These are phyloP conservation scores for Drosophila orena DNA, from an alignment of 1,140 invertebrate species.

Conservation along the genomic window DNA sequence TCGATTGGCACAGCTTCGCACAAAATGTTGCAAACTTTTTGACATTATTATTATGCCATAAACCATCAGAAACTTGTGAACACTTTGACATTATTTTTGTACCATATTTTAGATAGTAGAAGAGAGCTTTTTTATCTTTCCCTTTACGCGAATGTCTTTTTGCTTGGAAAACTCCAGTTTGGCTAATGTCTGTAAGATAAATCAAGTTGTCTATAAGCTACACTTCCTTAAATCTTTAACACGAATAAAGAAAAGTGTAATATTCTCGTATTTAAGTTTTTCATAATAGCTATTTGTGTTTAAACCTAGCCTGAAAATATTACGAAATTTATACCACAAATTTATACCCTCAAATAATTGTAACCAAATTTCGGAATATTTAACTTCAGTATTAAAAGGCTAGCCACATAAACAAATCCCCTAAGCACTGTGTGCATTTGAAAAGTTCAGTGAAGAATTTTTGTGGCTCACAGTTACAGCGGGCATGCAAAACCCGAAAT, in stretches of 20 bases:
- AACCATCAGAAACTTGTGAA: neutral
- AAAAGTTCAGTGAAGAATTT: neutral
- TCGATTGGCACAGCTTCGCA: neutral
- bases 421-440: neutral
- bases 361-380: neutral
- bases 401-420: neutral
- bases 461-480: conserved; percentile 13
- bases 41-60: neutral
- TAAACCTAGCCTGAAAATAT: neutral
- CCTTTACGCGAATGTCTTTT: neutral
- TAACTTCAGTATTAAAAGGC: neutral
- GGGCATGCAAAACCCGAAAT: conserved; percentile 28
- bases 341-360: neutral
- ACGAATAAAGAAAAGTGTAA: no score
- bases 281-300: neutral
- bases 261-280: no score
- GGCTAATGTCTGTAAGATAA: neutral
- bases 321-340: no score
- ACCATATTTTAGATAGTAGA: neutral
- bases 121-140: neutral
- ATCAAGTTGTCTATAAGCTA: no score
- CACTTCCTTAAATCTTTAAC: no score
- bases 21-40: neutral
- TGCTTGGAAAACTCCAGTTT: neutral
- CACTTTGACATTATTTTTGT: neutral